Evolutionary conservation across 2,888 invertebrate genomes (phyloP), one percentile per base, ranked within the genome.

Genomic region (Cephus nigrinus): DNA sequence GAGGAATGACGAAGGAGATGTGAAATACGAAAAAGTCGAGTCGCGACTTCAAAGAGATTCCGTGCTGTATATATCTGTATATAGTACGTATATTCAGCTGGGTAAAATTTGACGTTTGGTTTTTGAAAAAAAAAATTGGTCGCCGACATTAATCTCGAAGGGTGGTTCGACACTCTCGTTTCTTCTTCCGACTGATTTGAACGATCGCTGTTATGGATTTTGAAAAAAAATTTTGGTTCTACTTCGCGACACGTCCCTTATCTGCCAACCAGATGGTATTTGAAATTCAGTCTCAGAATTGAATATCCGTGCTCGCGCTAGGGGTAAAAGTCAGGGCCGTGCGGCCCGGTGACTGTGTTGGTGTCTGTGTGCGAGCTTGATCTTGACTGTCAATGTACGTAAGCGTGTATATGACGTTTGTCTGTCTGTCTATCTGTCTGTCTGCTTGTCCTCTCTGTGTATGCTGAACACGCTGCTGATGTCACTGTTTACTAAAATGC

Each of bases 381-480:
- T 84, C 82, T 87, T 86, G 84, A 87, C 82, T 88, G 75, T 74
- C 40, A 40, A 40, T 40, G 40, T 40, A 15, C 15, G 40, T 40
- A 40, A 15, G 40, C 15, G 15, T 40, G 15, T 40, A 15, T 40
- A 40, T 40, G 40, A 40, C 40, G 85, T 87, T 82, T 84, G 84
- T 86, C 86, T 87, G 83, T 87, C 84, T 87, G 86, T 88, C 81
- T 86, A 84, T 88, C 82, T 85, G 84, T 86, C 83, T 88, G 82
- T 86, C 83, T 87, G 84, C 85, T 33, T 77, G 40, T 73, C 12
- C 69, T 30, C 69, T 69, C 35, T 32, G 69, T 5, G 88, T 84
- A 87, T 84, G 89, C 87, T 86, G 84, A 87, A 83, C 40, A 87
- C 84, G 85, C 88, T 86, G 85, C 87, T 87, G 85, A 84, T 82